Percentiles rank a stretch among this genome's conserved stretches.
phyloP scores from a whole-genome alignment of 30 jellyfish, hydroid and myxozoan species.

The Nemopilema nomurai region DNA sequence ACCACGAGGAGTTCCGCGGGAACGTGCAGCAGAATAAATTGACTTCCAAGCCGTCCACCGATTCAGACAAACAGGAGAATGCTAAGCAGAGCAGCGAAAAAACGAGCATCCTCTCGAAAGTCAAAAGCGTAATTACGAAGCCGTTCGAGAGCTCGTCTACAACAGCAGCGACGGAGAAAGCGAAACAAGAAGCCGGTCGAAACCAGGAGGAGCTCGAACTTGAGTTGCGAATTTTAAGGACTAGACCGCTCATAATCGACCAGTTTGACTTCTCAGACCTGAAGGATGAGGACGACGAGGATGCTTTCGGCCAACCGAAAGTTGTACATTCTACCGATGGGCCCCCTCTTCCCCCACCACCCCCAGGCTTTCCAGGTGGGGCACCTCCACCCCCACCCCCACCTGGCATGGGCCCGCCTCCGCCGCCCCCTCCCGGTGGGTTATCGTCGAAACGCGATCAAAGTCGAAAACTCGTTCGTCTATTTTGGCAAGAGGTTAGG shows the following conservation, averaged over 20 bases:
- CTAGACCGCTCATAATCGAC: conserved; percentile 78
- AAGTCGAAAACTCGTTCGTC: conserved; percentile 88
- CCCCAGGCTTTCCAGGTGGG: conserved; percentile 70
- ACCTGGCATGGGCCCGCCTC: conserved; percentile 80
- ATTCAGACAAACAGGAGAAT: conserved; percentile 61
- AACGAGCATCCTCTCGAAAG: conserved; percentile 75
- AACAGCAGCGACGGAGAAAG: conserved; percentile 47
- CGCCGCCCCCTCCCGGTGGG: conserved; percentile 75
- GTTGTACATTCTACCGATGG: conserved; percentile 52
- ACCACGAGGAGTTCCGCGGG: conserved; percentile 62
- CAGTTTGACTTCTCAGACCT: conserved; percentile 94
- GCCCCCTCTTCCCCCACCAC: conserved; percentile 91
- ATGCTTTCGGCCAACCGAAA: conserved; percentile 77
- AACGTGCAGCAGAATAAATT: conserved; percentile 69
- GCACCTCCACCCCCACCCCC: conserved; percentile 94
- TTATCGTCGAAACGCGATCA: conserved; percentile 43
- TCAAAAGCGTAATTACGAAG: conserved; percentile 81
- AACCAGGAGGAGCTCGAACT: conserved; percentile 91
- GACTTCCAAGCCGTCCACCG: conserved; percentile 61
- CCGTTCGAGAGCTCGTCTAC: conserved; percentile 84
- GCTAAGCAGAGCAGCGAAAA: conserved; percentile 75
- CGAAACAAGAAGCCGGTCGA: conserved; percentile 28
- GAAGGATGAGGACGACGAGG: conserved; percentile 92
- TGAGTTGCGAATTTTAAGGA: conserved; percentile 83
- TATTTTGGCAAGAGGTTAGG: conserved; percentile 98